Evolutionary conservation across 2,888 invertebrate species (phyloP).

Genomic region (Callyntrura sp.): DNA sequence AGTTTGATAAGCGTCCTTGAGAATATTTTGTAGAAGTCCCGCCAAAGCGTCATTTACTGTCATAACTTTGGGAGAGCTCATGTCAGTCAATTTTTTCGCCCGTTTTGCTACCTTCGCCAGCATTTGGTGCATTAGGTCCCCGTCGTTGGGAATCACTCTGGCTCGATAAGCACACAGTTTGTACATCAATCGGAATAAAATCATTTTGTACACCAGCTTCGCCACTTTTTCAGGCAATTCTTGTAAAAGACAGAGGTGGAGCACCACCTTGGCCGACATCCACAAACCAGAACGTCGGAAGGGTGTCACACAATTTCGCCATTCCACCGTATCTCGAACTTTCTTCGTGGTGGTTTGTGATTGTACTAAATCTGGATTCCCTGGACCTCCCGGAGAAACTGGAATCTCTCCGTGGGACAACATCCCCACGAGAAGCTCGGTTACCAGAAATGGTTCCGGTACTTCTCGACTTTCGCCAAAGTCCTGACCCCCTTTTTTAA

Average conservation of each 20-base stretch:
- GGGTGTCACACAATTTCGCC: background rate
- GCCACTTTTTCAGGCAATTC: background rate
- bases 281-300: conserved; percentile 68
- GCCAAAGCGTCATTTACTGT: background rate
- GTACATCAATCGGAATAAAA: background rate
- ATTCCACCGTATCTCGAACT: conserved; percentile 49
- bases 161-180: background rate
- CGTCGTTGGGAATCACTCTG: background rate
- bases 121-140: conserved; percentile 20
- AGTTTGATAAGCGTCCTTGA: background rate
- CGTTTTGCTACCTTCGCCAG: background rate
- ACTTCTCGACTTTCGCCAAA: conserved; percentile 20
- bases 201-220: background rate
- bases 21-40: background rate
- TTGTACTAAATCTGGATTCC: background rate
- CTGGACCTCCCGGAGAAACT: too few species aligned
- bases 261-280: conserved; percentile 49
- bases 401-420: background rate
- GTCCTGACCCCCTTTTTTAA: background rate
- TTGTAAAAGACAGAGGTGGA: conserved; percentile 15
- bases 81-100: background rate
- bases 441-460: conserved; percentile 10
- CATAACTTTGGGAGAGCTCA: background rate
- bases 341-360: conserved; percentile 47
- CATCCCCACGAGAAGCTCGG: conserved; percentile 31